A percentile compares a stretch with the other conserved stretches of the same genome.
Evolutionary conservation across 2,888 invertebrate species (phyloP).

Genomic region (Colostygia pectinataria): DNA sequence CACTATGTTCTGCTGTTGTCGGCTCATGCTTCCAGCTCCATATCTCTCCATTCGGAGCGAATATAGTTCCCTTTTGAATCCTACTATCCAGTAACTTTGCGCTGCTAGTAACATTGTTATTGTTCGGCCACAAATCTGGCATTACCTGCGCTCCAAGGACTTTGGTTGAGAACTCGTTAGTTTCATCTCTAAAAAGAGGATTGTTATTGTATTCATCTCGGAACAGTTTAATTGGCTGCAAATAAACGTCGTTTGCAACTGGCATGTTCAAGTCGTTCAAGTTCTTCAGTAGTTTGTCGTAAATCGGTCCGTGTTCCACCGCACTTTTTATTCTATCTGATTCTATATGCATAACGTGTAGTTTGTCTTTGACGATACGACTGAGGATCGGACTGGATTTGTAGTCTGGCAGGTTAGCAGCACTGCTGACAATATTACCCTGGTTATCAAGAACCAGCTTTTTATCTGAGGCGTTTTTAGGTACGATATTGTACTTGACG

Average conservation of each 20-base stretch:
- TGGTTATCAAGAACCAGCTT: constrained; percentile 74
- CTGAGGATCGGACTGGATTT: constrained; percentile 77
- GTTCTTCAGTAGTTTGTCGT: constrained; percentile 81
- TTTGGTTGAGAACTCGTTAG: constrained; percentile 76
- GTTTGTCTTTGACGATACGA: constrained; percentile 74
- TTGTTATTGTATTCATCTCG: constrained; percentile 80
- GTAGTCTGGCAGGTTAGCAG: constrained; percentile 75
- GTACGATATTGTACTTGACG: constrained; percentile 76
- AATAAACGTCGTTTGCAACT: constrained; percentile 76
- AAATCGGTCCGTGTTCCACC: constrained; percentile 83
- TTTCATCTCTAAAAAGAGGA: constrained; percentile 80
- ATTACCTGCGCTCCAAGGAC: constrained; percentile 72
- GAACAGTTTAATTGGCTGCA: constrained; percentile 81
- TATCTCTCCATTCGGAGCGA: constrained; percentile 78
- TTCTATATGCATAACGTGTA: constrained; percentile 79
- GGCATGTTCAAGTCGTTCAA: constrained; percentile 79
- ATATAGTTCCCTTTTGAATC: constrained; percentile 77
- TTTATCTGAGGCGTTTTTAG: constrained; percentile 78
- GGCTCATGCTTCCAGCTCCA: constrained; percentile 81
- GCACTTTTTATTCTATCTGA: constrained; percentile 83
- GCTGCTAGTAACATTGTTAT: constrained; percentile 71
- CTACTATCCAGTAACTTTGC: constrained; percentile 69
- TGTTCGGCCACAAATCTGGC: constrained; percentile 68
- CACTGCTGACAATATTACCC: constrained; percentile 77
- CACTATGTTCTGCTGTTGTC: constrained; percentile 73